Conservation (phyloP, 2,888 invertebrate genomes). For the Harmothoe impar region DNA sequence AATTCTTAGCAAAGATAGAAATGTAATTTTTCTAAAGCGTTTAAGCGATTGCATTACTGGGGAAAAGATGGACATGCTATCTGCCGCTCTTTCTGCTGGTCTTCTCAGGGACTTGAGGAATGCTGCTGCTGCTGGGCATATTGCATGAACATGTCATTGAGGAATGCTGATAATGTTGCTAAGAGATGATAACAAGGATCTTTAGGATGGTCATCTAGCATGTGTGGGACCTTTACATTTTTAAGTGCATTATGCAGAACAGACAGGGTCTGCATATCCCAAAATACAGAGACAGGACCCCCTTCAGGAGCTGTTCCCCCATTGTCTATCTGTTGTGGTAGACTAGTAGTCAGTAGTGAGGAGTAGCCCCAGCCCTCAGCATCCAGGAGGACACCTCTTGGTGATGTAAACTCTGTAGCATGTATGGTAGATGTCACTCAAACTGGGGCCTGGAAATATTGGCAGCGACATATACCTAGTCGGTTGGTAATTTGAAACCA, state of each 20-base stretch:
- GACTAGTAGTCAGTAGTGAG: neutral
- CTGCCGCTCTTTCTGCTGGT: too few species aligned
- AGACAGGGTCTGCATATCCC: neutral
- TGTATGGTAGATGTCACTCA: too few species aligned
- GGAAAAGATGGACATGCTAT: too few species aligned
- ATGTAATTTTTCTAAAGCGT: too few species aligned
- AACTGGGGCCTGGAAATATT: too few species aligned
- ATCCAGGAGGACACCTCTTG: neutral
- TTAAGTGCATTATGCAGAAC: neutral
- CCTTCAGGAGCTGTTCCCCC: neutral
- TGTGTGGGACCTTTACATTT: neutral
- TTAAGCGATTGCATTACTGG: too few species aligned
- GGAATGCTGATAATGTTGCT: neutral
- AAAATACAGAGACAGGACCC: neutral
- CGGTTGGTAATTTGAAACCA: too few species aligned
- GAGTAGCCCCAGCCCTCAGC: neutral
- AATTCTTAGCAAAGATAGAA: too few species aligned
- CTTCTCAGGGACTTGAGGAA: neutral
- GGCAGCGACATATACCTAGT: too few species aligned
- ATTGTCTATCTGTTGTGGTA: slow-evolving; percentile 24
- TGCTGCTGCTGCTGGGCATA: neutral
- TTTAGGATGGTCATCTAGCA: neutral
- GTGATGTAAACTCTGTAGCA: too few species aligned
- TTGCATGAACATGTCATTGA: slow-evolving; percentile 18
- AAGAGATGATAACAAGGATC: neutral